A percentile compares a stretch with the other conserved stretches of the same genome.
Conservation (phyloP, 2,888 invertebrate species). For the Netelia melanura region DNA sequence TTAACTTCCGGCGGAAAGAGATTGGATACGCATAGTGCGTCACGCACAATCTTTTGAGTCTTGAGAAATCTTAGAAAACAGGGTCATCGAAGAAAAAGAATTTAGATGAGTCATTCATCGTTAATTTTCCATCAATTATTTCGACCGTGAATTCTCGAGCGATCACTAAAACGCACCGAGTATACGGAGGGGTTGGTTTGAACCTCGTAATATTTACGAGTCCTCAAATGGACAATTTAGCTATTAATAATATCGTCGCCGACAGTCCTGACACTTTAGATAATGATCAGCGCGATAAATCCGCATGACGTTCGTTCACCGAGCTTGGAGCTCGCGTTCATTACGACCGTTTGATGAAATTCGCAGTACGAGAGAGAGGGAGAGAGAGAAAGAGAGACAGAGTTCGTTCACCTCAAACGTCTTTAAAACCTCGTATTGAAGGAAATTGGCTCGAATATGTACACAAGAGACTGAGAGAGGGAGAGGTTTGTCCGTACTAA, state of each 20-base stretch:
- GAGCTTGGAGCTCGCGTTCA: conserved; percentile 52
- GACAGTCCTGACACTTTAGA: conserved; percentile 23
- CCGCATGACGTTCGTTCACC: conserved; percentile 57
- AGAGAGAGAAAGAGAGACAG: background rate
- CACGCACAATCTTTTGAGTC: conserved; percentile 36
- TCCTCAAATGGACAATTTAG: background rate
- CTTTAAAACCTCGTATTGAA: conserved; percentile 49
- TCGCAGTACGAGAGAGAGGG: conserved; percentile 10
- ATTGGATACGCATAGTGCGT: background rate
- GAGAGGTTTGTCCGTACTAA: background rate
- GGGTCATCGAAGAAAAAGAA: conserved; percentile 29
- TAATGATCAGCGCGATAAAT: conserved; percentile 30
- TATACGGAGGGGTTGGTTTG: no score
- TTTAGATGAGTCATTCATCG: conserved; percentile 33
- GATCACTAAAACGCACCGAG: no score
- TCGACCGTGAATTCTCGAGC: background rate
- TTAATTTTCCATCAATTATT: background rate
- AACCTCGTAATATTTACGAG: no score
- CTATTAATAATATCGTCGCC: conserved; percentile 30
- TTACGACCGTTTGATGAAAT: conserved; percentile 50
- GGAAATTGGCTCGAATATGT: conserved; percentile 54
- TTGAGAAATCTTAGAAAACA: conserved; percentile 9
- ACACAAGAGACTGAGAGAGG: conserved; percentile 18
- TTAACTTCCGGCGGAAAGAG: background rate
- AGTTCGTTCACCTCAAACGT: conserved; percentile 51